These are phyloP conservation scores for Gobio gobio DNA, from an alignment of 2,113 vertebrate genomes.

Conservation along the genomic window DNA sequence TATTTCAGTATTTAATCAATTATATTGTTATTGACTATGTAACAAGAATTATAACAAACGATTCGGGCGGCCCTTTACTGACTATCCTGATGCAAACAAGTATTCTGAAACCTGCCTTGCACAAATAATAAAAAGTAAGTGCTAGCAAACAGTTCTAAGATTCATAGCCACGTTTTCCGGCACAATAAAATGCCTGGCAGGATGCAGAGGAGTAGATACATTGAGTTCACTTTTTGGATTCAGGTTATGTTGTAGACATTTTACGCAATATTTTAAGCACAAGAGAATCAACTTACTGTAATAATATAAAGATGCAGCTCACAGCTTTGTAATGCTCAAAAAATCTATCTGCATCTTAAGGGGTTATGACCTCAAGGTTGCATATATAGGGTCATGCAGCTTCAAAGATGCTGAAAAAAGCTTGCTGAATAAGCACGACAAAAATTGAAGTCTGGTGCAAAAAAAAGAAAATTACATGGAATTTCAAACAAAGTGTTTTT, in stretches of 20 bases:
- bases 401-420: too few species aligned
- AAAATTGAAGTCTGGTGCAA: too few species aligned
- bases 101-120: not conserved
- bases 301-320: not conserved
- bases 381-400: not conserved
- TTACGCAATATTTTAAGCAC: not conserved
- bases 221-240: not conserved
- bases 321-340: not conserved
- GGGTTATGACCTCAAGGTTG: not conserved
- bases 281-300: not conserved
- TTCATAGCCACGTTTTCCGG: too few species aligned
- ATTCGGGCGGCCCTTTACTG: not conserved
- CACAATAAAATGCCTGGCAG: not conserved
- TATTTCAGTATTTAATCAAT: conserved; percentile 18
- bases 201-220: not conserved
- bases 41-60: conserved; percentile 4
- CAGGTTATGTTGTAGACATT: not conserved
- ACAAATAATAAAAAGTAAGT: not conserved
- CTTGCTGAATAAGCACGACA: too few species aligned
- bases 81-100: not conserved
- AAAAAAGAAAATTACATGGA: too few species aligned
- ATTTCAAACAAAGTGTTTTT: not conserved
- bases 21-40: not conserved
- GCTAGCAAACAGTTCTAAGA: not conserved
- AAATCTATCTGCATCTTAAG: not conserved